These are phyloP conservation scores for Orius laevigatus DNA, from an alignment of 1,140 invertebrate species.

Conservation along the genomic window DNA sequence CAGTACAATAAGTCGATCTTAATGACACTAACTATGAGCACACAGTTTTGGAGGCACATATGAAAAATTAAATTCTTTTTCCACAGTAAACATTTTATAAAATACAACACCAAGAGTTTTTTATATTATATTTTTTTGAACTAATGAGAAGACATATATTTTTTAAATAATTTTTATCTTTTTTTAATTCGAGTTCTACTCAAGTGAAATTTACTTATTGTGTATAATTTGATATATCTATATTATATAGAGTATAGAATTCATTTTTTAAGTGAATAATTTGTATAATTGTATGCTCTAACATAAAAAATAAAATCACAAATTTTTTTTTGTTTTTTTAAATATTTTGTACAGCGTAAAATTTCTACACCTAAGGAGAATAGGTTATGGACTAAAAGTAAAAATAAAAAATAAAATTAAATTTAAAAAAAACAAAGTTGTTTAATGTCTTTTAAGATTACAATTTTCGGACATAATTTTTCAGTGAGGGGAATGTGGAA, in stretches of 20 bases:
- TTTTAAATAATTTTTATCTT: constrained; percentile 1
- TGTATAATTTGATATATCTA: constrained; percentile 12
- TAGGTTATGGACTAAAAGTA: neutral
- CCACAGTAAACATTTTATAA: constrained; percentile 11
- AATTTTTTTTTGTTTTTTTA: constrained; percentile 4
- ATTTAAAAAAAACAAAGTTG: constrained; percentile 12
- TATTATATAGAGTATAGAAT: constrained; percentile 12
- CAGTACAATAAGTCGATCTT: constrained; percentile 7
- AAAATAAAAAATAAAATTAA: constrained; percentile 8
- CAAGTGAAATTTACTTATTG: constrained; percentile 13
- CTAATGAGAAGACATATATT: constrained; percentile 14
- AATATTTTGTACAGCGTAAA: neutral
- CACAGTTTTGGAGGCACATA: constrained; percentile 2
- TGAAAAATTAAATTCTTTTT: constrained; percentile 3
- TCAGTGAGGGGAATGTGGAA: neutral
- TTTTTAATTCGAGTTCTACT: constrained; percentile 9
- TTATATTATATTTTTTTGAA: constrained; percentile 5
- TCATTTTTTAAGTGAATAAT: constrained; percentile 13
- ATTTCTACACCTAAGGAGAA: neutral
- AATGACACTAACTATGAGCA: constrained; percentile 10
- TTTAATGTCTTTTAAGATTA: constrained; percentile 10
- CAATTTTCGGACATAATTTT: constrained; percentile 5
- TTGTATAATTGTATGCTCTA: constrained; percentile 13
- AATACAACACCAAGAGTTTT: constrained; percentile 15
- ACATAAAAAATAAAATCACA: constrained; percentile 9